A percentile compares a stretch with the other conserved stretches of the same genome.
These are phyloP conservation scores for Trichomycterus rosablanca DNA, from an alignment of 2,113 vertebrate genomes.

Conservation along the genomic window DNA sequence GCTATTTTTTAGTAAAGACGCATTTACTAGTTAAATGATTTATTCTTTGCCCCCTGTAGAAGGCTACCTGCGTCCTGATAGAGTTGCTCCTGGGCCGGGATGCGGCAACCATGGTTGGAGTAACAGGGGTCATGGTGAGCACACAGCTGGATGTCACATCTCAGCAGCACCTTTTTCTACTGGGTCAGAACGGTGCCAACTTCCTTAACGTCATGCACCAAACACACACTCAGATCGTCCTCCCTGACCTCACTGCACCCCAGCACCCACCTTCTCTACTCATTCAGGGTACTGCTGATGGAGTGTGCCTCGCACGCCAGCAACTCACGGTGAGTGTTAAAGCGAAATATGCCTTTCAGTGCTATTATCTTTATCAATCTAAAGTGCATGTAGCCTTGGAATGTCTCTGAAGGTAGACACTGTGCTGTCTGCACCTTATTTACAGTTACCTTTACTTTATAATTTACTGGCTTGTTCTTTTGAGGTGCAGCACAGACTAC, in stretches of 20 bases:
- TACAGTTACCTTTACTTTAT: too few relatives aligned
- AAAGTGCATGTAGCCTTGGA: too few relatives aligned
- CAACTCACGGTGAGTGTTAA: conserved; percentile 66
- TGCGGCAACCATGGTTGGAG: conserved; percentile 31
- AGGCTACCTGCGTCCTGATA: conserved; percentile 68
- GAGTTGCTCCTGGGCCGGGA: conserved; percentile 68
- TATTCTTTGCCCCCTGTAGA: conserved; percentile 51
- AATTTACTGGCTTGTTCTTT: too few relatives aligned
- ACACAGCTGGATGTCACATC: conserved; percentile 73
- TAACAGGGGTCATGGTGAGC: conserved; percentile 54
- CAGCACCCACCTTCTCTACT: conserved; percentile 65
- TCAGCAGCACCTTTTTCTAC: conserved; percentile 73
- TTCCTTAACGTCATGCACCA: conserved; percentile 73
- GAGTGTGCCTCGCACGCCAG: conserved; percentile 70
- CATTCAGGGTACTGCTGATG: conserved; percentile 70
- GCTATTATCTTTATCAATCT: too few relatives aligned
- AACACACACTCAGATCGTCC: conserved; percentile 74
- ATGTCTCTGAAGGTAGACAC: too few relatives aligned
- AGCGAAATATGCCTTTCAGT: too few relatives aligned
- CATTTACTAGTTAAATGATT: too few relatives aligned
- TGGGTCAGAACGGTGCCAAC: conserved; percentile 71
- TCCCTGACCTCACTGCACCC: conserved; percentile 69
- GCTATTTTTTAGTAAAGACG: too few relatives aligned
- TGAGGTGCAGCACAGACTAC: too few relatives aligned
- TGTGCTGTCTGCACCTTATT: too few relatives aligned